Conservation (phyloP, 2,888 invertebrate genomes). For the Clostera curtula region DNA sequence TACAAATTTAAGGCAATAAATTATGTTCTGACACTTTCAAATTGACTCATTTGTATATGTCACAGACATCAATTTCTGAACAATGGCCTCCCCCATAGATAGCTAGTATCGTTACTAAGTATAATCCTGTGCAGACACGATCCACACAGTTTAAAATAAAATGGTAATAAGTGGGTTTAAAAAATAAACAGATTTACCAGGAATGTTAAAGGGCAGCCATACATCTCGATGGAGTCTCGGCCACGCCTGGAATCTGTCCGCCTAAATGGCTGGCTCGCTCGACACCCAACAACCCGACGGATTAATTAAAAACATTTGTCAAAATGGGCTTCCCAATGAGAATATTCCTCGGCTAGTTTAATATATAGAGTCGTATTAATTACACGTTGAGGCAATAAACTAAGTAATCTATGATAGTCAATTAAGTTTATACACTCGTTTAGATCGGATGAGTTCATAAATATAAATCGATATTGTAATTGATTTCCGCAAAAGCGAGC, state of each 20-base stretch:
- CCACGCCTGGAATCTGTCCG: conserved; percentile 58
- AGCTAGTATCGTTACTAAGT: too few species aligned
- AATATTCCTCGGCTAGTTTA: conserved; percentile 39
- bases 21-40: too few species aligned
- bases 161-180: conserved; percentile 21
- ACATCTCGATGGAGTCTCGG: conserved; percentile 34
- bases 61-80: too few species aligned
- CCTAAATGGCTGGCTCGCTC: conserved; percentile 48
- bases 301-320: conserved; percentile 67
- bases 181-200: conserved; percentile 38
- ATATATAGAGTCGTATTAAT: conserved; percentile 43
- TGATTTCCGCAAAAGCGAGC: conserved; percentile 40
- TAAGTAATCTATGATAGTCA: conserved; percentile 47
- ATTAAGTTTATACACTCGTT: conserved; percentile 47
- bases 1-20: too few species aligned
- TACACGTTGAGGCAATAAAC: conserved; percentile 47
- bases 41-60: too few species aligned
- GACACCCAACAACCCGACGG: conserved; percentile 51
- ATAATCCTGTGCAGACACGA: too few species aligned
- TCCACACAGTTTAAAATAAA: too few species aligned
- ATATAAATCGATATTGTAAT: conserved; percentile 43
- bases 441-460: conserved; percentile 36
- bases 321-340: conserved; percentile 49
- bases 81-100: too few species aligned
- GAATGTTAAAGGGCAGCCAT: conserved; percentile 35